These are phyloP conservation scores for Drosophila aldrichi DNA, from an alignment of 2,888 invertebrate genomes.

Conservation along the genomic window DNA sequence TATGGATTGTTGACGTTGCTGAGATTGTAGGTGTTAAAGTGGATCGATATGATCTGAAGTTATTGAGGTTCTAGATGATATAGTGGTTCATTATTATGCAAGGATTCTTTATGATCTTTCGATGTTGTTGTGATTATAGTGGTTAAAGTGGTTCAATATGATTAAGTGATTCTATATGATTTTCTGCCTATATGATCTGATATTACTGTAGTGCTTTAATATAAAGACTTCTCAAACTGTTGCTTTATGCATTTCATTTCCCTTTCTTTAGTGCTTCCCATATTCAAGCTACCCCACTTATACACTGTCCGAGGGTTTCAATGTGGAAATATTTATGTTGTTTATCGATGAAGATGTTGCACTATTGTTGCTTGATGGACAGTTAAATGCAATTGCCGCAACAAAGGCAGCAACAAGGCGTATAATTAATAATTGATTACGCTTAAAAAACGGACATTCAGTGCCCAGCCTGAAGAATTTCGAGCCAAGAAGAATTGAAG, in stretches of 20 bases:
- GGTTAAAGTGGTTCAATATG: too few species aligned
- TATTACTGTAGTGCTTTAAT: too few species aligned
- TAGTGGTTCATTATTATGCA: too few species aligned
- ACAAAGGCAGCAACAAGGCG: conserved; percentile 63
- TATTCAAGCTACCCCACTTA: neutral
- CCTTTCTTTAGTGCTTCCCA: neutral
- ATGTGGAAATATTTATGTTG: conserved; percentile 1
- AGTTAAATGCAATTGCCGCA: conserved; percentile 63
- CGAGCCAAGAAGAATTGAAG: conserved; percentile 52
- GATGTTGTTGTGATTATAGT: too few species aligned
- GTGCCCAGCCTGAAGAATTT: conserved; percentile 12
- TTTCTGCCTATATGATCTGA: too few species aligned
- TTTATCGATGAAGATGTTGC: conserved; percentile 69
- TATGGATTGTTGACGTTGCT: too few species aligned
- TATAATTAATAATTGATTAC: conserved; percentile 81
- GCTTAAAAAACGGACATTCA: conserved; percentile 54
- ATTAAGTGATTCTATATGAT: neutral
- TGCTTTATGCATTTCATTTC: too few species aligned
- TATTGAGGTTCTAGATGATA: too few species aligned
- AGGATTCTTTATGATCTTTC: too few species aligned
- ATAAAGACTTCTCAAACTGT: too few species aligned
- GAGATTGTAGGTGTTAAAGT: too few species aligned
- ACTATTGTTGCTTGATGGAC: conserved; percentile 60
- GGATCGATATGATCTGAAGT: too few species aligned
- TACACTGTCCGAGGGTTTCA: neutral